Conservation (phyloP, 2,888 invertebrate species). For the Eurois occulta region DNA sequence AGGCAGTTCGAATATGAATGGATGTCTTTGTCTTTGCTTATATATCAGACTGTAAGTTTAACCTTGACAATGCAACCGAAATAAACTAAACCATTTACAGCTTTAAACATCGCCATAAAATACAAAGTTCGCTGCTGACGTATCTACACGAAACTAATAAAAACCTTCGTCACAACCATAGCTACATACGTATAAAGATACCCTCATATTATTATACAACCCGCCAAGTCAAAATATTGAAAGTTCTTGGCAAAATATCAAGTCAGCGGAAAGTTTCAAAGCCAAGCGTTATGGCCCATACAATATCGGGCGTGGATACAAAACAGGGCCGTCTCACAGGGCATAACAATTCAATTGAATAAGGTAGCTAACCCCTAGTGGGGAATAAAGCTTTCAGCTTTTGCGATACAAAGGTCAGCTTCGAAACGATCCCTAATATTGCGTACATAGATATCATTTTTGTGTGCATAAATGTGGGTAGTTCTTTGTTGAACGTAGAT, state of each 20-base stretch:
- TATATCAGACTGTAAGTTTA: not conserved
- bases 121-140: not conserved
- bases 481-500: slow-evolving; percentile 43
- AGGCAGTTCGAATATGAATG: not conserved
- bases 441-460: slow-evolving; percentile 50
- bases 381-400: slow-evolving; percentile 65
- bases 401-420: slow-evolving; percentile 67
- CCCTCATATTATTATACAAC: slow-evolving; percentile 20
- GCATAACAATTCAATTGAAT: slow-evolving; percentile 75
- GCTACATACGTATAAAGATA: slow-evolving; percentile 3
- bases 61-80: not conserved
- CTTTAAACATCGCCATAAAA: not conserved
- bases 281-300: slow-evolving; percentile 60
- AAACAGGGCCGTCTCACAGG: slow-evolving; percentile 64
- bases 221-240: slow-evolving; percentile 62
- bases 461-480: slow-evolving; percentile 36
- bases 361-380: slow-evolving; percentile 67
- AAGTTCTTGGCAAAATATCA: slow-evolving; percentile 64
- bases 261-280: slow-evolving; percentile 62
- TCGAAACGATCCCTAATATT: slow-evolving; percentile 65
- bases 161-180: slow-evolving; percentile 25
- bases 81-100: not conserved
- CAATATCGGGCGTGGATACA: slow-evolving; percentile 66
- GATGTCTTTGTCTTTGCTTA: not conserved
- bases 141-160: slow-evolving; percentile 27